Conservation (phyloP, 2,113 vertebrate species). For the Pleuronectes platessa region DNA sequence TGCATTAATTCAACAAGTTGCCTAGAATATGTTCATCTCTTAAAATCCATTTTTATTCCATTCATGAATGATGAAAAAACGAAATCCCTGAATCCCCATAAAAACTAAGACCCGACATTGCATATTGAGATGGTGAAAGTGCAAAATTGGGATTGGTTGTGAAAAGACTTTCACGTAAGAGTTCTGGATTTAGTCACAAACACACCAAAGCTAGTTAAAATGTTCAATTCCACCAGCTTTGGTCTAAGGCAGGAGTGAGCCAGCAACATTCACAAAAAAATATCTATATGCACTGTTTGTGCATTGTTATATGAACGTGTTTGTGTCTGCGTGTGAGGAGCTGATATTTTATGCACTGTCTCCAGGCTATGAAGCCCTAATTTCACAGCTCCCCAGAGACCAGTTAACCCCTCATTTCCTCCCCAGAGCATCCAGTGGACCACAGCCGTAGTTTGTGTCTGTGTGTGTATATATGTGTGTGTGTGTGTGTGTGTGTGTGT, state of each 20-base stretch:
- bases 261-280: constrained; percentile 14
- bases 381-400: constrained; percentile 61
- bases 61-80: background rate
- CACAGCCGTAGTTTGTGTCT: constrained; percentile 21
- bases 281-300: constrained; percentile 48
- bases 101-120: no score
- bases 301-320: constrained; percentile 34
- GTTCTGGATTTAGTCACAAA: no score
- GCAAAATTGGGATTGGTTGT: no score
- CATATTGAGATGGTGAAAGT: no score
- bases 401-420: constrained; percentile 76
- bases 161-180: no score
- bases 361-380: constrained; percentile 53
- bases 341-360: constrained; percentile 52
- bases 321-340: constrained; percentile 52
- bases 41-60: background rate
- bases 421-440: constrained; percentile 54
- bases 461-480: constrained; percentile 2
- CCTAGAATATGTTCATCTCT: no score
- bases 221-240: no score
- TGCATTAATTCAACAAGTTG: no score
- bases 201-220: no score
- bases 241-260: background rate
- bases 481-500: constrained; percentile 6
- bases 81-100: no score